Base-by-base conservation (phyloP, 2,888 invertebrate genomes). In the Hyppa rectilinea region DNA sequence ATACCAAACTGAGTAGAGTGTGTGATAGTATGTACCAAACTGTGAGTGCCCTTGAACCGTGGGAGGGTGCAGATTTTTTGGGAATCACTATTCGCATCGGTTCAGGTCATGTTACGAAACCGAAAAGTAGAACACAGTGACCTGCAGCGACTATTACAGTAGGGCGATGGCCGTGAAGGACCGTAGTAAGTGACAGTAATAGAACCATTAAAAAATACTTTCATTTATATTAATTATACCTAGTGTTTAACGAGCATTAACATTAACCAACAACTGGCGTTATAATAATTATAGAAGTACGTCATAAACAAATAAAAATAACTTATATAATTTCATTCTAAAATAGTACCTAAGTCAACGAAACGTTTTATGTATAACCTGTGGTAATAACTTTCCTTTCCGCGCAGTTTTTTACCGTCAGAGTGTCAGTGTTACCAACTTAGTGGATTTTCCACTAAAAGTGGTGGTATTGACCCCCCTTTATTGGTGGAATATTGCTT, bases 61-160 rank as follows among this genome's bases (percentile, higher is more conserved):
- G 26, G 26, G 20, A 20, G 58, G 20, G 26, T 29, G 31, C 4
- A 34, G 34, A 9, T 36, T 49, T n/a, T 64, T 64, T 64, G 4
- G 38, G 64, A 23, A 38, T 49, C 36, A 23, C 5, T 31, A 64
- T 31, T 38, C 31, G 23, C 23, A 65, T 31, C 38, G 17, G 34
- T 65, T 38, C 31, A 66, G 20, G 12, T 26, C 40, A 43, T 17
- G n/a, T 66, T 53, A 67, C 52, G 43, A 68, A 66, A 68, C 36
- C n/a, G 12, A 36, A 67, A 45, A 43, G 38, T 61, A 38, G 72
- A n/a, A 53, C 62, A n/a, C 17, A 26, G 26, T 72, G 61, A 45
- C 36, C 29, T 59, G 60, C 20, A 50, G 36, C n/a, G 14, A 70
- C 50, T 55, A 50, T 31, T 36, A 45, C 52, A 53, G 49, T 60